phyloP scores from a whole-genome alignment of 2,888 invertebrate genomes.

The Drosophila demipolita region DNA sequence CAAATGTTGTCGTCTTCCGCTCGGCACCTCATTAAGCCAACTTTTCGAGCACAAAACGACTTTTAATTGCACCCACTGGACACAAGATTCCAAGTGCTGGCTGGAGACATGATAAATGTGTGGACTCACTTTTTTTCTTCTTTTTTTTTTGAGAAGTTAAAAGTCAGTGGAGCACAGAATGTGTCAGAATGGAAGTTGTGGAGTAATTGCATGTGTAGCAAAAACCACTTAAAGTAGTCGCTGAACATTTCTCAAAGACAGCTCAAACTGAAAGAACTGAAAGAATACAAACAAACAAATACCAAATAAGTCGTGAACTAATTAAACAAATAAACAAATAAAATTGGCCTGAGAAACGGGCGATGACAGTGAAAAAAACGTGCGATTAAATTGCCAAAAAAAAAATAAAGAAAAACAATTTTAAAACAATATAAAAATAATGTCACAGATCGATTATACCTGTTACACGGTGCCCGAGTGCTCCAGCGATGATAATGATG shows the following conservation, averaged over 20 bases:
- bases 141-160: neutral
- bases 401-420: slow-evolving; percentile 8
- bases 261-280: slow-evolving; percentile 10
- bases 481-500: slow-evolving; percentile 68
- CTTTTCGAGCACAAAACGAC: slow-evolving; percentile 65
- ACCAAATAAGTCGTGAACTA: slow-evolving; percentile 52
- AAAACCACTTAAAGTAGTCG: slow-evolving; percentile 58
- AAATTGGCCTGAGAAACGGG: slow-evolving; percentile 25
- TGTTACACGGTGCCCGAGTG: slow-evolving; percentile 84
- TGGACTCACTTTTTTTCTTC: slow-evolving; percentile 14
- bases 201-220: slow-evolving; percentile 54
- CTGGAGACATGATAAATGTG: slow-evolving; percentile 64
- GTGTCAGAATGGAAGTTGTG: slow-evolving; percentile 30
- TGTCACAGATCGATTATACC: slow-evolving; percentile 83
- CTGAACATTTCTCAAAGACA: slow-evolving; percentile 63
- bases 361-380: slow-evolving; percentile 22
- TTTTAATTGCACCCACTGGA: slow-evolving; percentile 75
- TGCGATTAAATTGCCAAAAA: slow-evolving; percentile 23
- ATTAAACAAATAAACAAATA: slow-evolving; percentile 55
- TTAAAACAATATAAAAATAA: slow-evolving; percentile 30
- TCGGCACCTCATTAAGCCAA: slow-evolving; percentile 72
- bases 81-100: slow-evolving; percentile 30
- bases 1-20: slow-evolving; percentile 63
- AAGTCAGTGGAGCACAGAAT: slow-evolving; percentile 55
- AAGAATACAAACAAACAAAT: slow-evolving; percentile 6